These are phyloP conservation scores for Tylochromis polylepis DNA, from an alignment of 2,113 vertebrate genomes.

Conservation along the genomic window DNA sequence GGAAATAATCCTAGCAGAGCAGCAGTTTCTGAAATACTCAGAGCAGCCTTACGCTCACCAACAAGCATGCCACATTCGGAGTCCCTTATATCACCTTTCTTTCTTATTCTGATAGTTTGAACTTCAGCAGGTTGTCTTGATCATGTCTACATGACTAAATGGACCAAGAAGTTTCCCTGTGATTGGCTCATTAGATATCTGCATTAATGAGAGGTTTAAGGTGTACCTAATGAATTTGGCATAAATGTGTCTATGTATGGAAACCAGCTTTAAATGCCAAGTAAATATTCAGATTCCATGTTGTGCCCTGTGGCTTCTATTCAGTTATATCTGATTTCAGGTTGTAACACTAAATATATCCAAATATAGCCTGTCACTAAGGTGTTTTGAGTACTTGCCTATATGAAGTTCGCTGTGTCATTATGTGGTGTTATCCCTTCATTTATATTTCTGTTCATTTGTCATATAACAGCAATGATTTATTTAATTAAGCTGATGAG, in stretches of 20 bases:
- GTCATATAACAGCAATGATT: neutral
- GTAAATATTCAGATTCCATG: neutral
- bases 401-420: neutral
- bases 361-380: neutral
- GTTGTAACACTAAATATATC: neutral
- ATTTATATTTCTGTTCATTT: neutral
- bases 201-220: neutral
- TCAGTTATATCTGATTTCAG: neutral
- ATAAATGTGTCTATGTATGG: neutral
- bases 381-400: neutral
- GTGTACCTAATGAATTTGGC: neutral
- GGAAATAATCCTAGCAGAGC: neutral
- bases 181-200: neutral
- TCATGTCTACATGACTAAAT: neutral
- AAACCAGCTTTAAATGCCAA: neutral
- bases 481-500: neutral
- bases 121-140: neutral
- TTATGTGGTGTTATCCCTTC: neutral
- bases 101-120: neutral
- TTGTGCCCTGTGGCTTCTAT: neutral
- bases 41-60: neutral
- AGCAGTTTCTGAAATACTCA: neutral
- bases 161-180: neutral
- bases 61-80: neutral
- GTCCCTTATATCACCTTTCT: neutral